phyloP scores from a whole-genome alignment of 2,113 vertebrate genomes.

The Tiliqua scincoides region DNA sequence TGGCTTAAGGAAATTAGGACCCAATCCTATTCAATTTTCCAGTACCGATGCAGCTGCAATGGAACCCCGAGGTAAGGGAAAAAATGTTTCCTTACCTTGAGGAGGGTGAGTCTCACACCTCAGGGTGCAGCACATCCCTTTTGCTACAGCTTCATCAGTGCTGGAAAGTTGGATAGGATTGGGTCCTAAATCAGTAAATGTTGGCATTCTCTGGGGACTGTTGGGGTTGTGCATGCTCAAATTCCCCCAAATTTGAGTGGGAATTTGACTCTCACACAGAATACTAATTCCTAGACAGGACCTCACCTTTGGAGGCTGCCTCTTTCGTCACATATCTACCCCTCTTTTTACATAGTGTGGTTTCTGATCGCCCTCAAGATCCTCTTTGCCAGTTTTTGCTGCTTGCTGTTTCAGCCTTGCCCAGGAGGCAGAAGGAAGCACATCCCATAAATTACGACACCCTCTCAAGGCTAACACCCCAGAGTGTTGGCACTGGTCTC shows the following conservation, averaged over 20 bases:
- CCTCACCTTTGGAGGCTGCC: neutral
- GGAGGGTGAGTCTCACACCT: too few species aligned
- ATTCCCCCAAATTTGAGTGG: neutral
- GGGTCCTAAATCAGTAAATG: too few species aligned
- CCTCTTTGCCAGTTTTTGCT: neutral
- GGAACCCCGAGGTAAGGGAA: too few species aligned
- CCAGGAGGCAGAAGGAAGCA: neutral
- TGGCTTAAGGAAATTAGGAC: too few species aligned
- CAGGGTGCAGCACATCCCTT: too few species aligned
- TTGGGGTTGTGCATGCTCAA: neutral
- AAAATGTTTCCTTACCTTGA: too few species aligned
- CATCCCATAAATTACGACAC: neutral
- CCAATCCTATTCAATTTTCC: too few species aligned
- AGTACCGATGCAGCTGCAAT: too few species aligned
- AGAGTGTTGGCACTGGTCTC: neutral
- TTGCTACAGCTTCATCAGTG: too few species aligned
- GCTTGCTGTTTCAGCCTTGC: neutral
- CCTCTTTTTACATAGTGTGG: neutral
- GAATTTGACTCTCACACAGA: neutral
- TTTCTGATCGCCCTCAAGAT: neutral
- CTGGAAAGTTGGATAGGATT: too few species aligned
- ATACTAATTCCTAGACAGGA: neutral
- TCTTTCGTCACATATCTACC: neutral
- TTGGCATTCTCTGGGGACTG: neutral
- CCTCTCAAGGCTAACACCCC: neutral